Evolutionary conservation across 2,888 invertebrate genomes (phyloP).

Genomic region (Ceraclea dissimilis): DNA sequence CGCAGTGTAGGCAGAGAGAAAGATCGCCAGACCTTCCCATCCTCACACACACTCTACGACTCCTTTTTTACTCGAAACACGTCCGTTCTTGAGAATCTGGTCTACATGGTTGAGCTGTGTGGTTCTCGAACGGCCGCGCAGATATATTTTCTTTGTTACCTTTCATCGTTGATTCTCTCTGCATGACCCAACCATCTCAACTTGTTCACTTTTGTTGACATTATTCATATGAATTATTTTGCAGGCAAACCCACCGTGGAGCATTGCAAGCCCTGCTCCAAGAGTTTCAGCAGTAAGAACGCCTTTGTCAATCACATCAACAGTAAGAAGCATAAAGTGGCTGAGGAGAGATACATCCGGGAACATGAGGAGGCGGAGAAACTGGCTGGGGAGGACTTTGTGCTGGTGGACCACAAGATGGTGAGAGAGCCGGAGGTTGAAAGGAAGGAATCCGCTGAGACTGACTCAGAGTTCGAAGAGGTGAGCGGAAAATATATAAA

Average conservation of each 20-base stretch:
- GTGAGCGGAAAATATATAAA: constrained; percentile 28
- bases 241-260: constrained; percentile 37
- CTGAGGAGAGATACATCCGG: constrained; percentile 34
- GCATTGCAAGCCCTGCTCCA: constrained; percentile 70
- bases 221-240: too few species aligned
- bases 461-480: constrained; percentile 44
- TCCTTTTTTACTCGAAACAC: too few species aligned
- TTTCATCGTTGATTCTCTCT: too few species aligned
- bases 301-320: constrained; percentile 83
- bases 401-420: constrained; percentile 37
- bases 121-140: too few species aligned
- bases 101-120: too few species aligned
- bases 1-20: too few species aligned
- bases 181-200: too few species aligned
- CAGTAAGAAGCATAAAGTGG: constrained; percentile 80
- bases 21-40: too few species aligned
- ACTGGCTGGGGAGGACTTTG: constrained; percentile 30
- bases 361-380: constrained; percentile 24
- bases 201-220: too few species aligned
- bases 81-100: too few species aligned
- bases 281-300: constrained; percentile 76
- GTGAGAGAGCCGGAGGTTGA: constrained; percentile 21
- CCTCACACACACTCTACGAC: too few species aligned
- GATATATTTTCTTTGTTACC: too few species aligned
- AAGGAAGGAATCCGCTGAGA: constrained; percentile 38